Conservation (phyloP, 2,888 invertebrate genomes). For the Parochlus steinenii region DNA sequence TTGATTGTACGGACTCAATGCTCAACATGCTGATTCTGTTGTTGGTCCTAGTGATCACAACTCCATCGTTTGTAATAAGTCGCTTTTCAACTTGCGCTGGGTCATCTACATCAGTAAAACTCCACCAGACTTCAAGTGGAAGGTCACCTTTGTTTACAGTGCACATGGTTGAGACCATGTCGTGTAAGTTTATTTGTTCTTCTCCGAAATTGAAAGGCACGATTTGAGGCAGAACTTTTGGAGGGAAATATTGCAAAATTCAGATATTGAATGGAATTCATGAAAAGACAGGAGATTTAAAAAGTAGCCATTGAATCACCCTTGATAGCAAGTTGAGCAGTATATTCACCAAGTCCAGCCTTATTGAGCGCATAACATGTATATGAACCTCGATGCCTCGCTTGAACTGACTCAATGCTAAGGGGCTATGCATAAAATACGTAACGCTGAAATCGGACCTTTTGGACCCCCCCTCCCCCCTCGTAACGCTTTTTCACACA, state of each 20-base stretch:
- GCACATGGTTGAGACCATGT: constrained; percentile 37
- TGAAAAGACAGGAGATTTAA: constrained; percentile 35
- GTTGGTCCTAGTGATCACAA: constrained; percentile 37
- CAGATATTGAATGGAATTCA: constrained; percentile 28
- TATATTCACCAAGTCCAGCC: constrained; percentile 50
- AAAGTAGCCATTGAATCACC: constrained; percentile 33
- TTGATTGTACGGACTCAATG: constrained; percentile 36
- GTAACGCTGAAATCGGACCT: too few relatives aligned
- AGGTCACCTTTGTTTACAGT: constrained; percentile 38
- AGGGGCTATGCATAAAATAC: too few relatives aligned
- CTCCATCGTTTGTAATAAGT: constrained; percentile 33
- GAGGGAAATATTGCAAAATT: neutral
- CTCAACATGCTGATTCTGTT: constrained; percentile 44
- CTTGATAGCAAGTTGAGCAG: constrained; percentile 53
- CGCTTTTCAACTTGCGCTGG: neutral
- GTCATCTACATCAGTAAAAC: neutral
- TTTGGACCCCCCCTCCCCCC: too few relatives aligned
- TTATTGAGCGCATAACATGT: constrained; percentile 55
- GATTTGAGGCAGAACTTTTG: constrained; percentile 49
- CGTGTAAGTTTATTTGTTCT: constrained; percentile 36
- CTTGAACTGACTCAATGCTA: constrained; percentile 50
- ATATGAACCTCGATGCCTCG: constrained; percentile 56
- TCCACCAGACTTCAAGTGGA: constrained; percentile 40
- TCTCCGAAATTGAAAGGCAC: constrained; percentile 54
- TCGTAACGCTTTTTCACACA: too few relatives aligned